Percentiles rank a stretch among this genome's conserved stretches.
These are phyloP conservation scores for Lomographa bimaculata DNA, from an alignment of 2,888 invertebrate species.

Conservation along the genomic window DNA sequence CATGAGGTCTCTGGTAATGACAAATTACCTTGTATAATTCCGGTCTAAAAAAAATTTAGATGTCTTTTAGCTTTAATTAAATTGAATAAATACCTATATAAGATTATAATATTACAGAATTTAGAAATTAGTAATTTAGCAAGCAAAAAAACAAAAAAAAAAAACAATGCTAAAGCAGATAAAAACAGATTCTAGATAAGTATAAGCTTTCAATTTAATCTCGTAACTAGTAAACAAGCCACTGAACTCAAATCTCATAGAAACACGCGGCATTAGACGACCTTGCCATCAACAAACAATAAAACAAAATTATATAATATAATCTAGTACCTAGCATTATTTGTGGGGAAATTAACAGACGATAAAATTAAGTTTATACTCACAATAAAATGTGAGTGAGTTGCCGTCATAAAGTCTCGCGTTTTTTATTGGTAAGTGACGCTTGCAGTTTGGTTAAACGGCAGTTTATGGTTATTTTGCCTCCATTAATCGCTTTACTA, in stretches of 20 bases:
- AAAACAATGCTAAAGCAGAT: too few species aligned
- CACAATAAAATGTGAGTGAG: slow-evolving; percentile 84
- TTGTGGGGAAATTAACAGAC: slow-evolving; percentile 84
- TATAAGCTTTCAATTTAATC: neutral
- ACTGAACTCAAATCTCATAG: slow-evolving; percentile 50
- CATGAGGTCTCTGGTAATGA: too few species aligned
- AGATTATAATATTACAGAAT: too few species aligned
- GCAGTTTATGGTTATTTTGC: slow-evolving; percentile 82
- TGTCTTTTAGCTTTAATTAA: too few species aligned
- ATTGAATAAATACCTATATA: too few species aligned
- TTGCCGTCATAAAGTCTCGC: slow-evolving; percentile 83
- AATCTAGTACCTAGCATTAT: slow-evolving; percentile 78
- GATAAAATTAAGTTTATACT: slow-evolving; percentile 84
- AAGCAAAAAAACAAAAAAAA: too few species aligned
- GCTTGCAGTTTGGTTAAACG: slow-evolving; percentile 84
- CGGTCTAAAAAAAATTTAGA: too few species aligned
- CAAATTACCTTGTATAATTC: too few species aligned
- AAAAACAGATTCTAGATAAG: too few species aligned
- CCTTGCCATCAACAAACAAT: slow-evolving; percentile 70
- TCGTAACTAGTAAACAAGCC: slow-evolving; percentile 31
- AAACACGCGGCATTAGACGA: slow-evolving; percentile 42
- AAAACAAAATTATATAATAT: slow-evolving; percentile 74
- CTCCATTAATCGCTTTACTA: slow-evolving; percentile 83
- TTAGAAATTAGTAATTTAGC: too few species aligned
- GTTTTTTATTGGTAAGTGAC: slow-evolving; percentile 82